Conservation (phyloP, 2,113 vertebrate species). For the Podarcis muralis region DNA sequence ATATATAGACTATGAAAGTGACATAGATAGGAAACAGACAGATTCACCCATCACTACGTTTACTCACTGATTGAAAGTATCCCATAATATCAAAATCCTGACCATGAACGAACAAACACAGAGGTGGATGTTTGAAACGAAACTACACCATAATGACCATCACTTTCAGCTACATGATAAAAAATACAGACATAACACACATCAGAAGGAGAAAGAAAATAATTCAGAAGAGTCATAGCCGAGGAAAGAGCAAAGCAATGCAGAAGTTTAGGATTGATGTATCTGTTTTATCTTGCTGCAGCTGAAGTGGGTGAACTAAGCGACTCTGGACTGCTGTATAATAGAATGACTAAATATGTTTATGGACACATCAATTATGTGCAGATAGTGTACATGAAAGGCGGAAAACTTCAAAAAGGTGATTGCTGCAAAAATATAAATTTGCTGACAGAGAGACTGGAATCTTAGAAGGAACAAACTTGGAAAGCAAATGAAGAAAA, state of each 20-base stretch:
- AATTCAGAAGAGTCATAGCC: neutral
- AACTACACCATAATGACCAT: neutral
- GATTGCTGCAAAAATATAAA: neutral
- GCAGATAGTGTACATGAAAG: neutral
- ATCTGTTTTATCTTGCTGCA: neutral
- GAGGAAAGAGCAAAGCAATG: conserved; percentile 21
- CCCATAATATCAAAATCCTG: conserved; percentile 9
- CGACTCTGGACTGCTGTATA: neutral
- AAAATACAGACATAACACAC: neutral
- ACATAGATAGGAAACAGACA: conserved; percentile 35
- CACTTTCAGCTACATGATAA: neutral
- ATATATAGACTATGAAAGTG: neutral
- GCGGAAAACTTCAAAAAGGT: neutral
- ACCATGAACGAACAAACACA: neutral
- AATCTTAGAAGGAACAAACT: neutral
- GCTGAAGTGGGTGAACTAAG: neutral
- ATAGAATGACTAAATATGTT: neutral
- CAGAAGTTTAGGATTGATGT: neutral
- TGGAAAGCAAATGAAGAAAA: neutral
- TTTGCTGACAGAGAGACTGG: neutral
- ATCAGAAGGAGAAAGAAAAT: neutral
- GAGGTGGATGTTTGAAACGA: conserved; percentile 4
- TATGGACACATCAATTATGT: neutral
- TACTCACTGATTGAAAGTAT: conserved; percentile 38
- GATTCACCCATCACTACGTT: conserved; percentile 8